These are phyloP conservation scores for Protosalanx chinensis DNA, from an alignment of 2,797 vertebrate species.

Conservation along the genomic window DNA sequence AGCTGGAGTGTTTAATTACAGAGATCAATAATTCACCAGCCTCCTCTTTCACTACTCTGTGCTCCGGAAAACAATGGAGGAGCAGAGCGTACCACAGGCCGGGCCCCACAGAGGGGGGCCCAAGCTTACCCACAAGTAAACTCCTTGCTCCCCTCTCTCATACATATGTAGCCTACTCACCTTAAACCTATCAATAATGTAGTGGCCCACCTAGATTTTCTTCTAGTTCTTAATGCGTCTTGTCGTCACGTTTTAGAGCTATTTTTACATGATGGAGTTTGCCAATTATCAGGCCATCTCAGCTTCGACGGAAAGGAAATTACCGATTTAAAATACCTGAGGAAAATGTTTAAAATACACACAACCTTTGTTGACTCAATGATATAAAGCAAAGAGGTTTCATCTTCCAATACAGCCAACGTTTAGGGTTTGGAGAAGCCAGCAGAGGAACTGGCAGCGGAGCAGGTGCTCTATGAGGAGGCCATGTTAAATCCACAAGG, in stretches of 20 bases:
- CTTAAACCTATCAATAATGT: not conserved
- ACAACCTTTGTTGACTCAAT: no score
- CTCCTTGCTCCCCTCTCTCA: constrained; percentile 3
- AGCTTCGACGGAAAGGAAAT: no score
- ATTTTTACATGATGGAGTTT: no score
- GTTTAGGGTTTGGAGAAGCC: not conserved
- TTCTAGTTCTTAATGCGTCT: not conserved
- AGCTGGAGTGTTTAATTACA: constrained; percentile 83
- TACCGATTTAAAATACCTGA: no score
- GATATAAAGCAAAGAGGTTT: no score
- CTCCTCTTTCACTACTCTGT: constrained; percentile 77
- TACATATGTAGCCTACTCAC: not conserved
- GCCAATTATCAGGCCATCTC: not conserved
- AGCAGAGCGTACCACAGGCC: constrained; percentile 49
- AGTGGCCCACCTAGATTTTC: not conserved
- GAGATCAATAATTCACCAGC: constrained; percentile 82
- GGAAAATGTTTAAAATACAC: no score
- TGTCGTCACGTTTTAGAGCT: not conserved
- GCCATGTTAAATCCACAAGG: constrained; percentile 65
- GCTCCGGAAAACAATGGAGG: constrained; percentile 66
- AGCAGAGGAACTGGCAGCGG: not conserved
- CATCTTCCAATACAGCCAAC: not conserved
- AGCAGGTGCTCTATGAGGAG: constrained; percentile 37
- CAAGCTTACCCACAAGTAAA: constrained; percentile 26
- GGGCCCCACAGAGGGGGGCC: constrained; percentile 39